Evolutionary conservation across 2,797 vertebrate genomes (phyloP).

Genomic region (Cryptoprocta ferox): DNA sequence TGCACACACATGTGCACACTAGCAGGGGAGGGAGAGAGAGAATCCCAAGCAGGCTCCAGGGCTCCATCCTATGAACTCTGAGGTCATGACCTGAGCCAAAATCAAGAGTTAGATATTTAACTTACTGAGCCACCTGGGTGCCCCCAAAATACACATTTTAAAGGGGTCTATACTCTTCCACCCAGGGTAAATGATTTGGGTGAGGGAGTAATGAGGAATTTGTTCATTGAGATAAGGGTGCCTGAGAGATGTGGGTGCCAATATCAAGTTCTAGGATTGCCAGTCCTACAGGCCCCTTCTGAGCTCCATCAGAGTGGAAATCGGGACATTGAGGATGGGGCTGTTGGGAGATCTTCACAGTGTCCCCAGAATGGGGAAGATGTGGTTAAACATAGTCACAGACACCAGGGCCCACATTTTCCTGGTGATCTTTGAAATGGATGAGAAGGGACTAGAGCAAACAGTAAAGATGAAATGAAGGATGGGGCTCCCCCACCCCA

Average conservation of each 20-base stretch:
- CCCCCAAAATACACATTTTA: neutral
- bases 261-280: neutral
- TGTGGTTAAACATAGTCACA: neutral
- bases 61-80: too few relatives aligned
- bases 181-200: neutral
- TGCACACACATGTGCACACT: rapidly evolving
- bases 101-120: too few relatives aligned
- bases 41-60: too few relatives aligned
- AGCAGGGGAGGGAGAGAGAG: too few relatives aligned
- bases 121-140: too few relatives aligned
- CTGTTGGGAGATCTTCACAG: neutral
- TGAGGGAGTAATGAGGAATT: neutral
- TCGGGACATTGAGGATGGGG: neutral
- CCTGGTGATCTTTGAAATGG: neutral
- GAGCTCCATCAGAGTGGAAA: neutral
- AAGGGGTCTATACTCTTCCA: neutral
- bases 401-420: neutral
- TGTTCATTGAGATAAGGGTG: neutral
- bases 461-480: neutral
- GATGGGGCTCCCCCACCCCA: rapidly evolving
- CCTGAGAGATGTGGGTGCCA: too few relatives aligned
- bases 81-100: too few relatives aligned
- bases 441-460: neutral
- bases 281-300: too few relatives aligned
- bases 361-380: neutral